Conservation (phyloP, 2,113 vertebrate species). For the rabbit (Oryctolagus cuniculus) region DNA sequence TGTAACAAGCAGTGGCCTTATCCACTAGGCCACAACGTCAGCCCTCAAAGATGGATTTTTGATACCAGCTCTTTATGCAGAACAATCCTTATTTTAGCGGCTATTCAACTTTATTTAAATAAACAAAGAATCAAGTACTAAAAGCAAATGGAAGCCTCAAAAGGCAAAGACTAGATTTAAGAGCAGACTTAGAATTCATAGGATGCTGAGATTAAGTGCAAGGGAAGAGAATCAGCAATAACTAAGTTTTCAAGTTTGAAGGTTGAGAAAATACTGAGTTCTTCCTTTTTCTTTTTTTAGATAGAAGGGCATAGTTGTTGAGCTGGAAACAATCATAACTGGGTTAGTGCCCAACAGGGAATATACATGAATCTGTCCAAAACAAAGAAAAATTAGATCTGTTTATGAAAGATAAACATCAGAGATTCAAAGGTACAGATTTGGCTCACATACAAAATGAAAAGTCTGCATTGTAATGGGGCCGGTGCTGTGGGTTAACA, state of each 20-base stretch:
- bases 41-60: neutral
- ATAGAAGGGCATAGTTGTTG: neutral
- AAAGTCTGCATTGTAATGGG: neutral
- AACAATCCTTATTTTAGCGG: neutral
- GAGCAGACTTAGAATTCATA: neutral
- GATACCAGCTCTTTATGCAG: neutral
- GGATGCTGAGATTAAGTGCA: neutral
- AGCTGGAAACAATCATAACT: neutral
- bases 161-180: neutral
- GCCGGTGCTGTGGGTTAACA: too few species aligned
- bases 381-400: constrained; percentile 48
- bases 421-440: neutral
- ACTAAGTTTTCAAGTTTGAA: neutral
- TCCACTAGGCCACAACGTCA: too few species aligned
- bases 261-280: constrained; percentile 17
- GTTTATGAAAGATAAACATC: neutral
- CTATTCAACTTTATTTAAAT: constrained; percentile 23
- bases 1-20: too few species aligned
- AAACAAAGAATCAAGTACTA: neutral
- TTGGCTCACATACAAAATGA: neutral
- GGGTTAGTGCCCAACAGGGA: neutral
- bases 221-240: neutral
- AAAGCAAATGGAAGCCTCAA: neutral
- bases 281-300: neutral
- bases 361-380: constrained; percentile 31